phyloP scores from a whole-genome alignment of 2,113 vertebrate genomes.

The Hypocryptadius cinnamomeus region DNA sequence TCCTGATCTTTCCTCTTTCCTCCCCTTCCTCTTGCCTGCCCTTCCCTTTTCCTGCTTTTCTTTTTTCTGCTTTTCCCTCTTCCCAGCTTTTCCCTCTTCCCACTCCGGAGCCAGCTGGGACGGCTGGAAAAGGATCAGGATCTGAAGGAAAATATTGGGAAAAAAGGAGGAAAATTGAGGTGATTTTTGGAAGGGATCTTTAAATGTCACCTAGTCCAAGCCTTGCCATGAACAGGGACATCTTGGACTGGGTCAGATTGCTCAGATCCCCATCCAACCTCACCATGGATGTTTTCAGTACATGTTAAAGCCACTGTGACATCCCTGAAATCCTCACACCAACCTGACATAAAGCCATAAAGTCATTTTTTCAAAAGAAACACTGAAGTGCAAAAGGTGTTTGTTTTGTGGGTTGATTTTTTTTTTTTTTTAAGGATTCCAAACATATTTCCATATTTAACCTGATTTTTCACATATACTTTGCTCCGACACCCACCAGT shows the following conservation, averaged over 20 bases:
- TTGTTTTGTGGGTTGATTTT: not conserved
- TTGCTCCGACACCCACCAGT: not conserved
- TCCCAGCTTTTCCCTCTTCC: not conserved
- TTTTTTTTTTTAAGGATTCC: not conserved
- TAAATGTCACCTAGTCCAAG: not conserved
- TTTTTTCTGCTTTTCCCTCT: not conserved
- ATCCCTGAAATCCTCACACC: not conserved
- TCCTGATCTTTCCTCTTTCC: not conserved
- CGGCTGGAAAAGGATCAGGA: not conserved
- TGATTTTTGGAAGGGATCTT: not conserved
- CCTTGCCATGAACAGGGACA: not conserved
- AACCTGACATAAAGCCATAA: not conserved
- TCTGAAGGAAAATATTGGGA: not conserved
- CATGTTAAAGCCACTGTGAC: not conserved
- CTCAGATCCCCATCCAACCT: not conserved
- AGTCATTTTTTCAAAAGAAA: not conserved
- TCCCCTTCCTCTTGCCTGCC: too few species aligned
- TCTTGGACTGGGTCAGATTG: not conserved
- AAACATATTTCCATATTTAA: not conserved
- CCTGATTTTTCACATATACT: not conserved
- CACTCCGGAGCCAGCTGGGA: not conserved
- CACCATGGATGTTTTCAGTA: not conserved
- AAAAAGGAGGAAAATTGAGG: not conserved
- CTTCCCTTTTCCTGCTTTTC: not conserved
- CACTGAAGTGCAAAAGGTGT: not conserved